Conservation (phyloP, 2,797 vertebrate genomes). For the Adrianichthys oophorus region DNA sequence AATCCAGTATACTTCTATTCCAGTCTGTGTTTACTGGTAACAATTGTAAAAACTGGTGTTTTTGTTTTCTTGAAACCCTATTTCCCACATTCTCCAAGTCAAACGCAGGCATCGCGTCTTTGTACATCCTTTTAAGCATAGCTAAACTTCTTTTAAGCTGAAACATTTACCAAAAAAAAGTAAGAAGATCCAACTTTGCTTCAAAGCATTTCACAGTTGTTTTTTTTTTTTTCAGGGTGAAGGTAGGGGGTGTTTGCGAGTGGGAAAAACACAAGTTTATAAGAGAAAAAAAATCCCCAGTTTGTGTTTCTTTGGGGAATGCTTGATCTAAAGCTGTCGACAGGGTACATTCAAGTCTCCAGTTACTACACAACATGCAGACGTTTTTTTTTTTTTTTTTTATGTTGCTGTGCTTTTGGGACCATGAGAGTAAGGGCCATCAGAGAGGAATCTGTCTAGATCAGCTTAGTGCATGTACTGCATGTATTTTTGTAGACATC, state of each 20-base stretch:
- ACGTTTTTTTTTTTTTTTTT: constrained; percentile 53
- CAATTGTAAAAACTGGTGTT: constrained; percentile 10
- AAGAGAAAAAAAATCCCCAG: constrained; percentile 43
- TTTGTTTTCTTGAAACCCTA: background rate
- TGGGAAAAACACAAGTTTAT: constrained; percentile 58
- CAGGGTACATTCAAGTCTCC: constrained; percentile 74
- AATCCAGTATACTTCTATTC: constrained; percentile 25
- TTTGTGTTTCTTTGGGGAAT: constrained; percentile 73
- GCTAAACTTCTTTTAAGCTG: constrained; percentile 67
- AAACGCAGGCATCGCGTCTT: constrained; percentile 29
- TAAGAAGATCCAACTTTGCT: constrained; percentile 52
- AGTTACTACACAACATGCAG: constrained; percentile 60
- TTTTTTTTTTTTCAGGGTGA: constrained; percentile 28
- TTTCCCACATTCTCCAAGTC: constrained; percentile 27
- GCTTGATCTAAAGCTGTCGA: constrained; percentile 75
- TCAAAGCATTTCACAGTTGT: constrained; percentile 62
- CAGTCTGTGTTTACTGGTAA: constrained; percentile 34
- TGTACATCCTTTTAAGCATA: constrained; percentile 58
- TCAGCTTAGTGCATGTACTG: constrained; percentile 57
- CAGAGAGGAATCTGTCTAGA: constrained; percentile 62
- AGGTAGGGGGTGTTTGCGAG: constrained; percentile 4
- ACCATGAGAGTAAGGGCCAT: constrained; percentile 67
- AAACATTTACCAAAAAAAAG: constrained; percentile 7
- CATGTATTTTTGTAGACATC: constrained; percentile 79
- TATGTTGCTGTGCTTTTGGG: constrained; percentile 72